A percentile compares a stretch with the other conserved stretches of the same genome.
Conservation (phyloP, 1,140 invertebrate genomes). For the Babylonia areolata region DNA sequence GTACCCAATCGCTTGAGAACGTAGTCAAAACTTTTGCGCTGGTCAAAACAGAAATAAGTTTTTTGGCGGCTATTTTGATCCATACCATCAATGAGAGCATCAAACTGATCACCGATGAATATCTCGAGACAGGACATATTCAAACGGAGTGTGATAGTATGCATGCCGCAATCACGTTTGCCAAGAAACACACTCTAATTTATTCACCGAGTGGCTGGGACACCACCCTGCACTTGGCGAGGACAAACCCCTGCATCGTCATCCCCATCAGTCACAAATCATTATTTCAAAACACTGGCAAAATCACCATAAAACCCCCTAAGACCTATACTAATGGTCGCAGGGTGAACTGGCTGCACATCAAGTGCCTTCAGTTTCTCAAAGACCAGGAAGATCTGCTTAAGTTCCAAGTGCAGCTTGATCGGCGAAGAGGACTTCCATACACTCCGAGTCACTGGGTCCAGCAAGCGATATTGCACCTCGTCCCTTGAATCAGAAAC, state of each 20-base stretch:
- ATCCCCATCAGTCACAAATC: neutral
- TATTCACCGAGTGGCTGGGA: neutral
- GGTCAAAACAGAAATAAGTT: conserved; percentile 50
- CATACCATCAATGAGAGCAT: neutral
- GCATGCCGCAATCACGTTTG: conserved; percentile 1
- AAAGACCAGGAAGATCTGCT: neutral
- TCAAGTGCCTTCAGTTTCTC: neutral
- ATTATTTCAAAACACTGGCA: neutral
- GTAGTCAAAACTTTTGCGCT: conserved; percentile 45
- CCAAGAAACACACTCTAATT: neutral
- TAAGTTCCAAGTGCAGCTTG: neutral
- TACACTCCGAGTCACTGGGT: too few species aligned
- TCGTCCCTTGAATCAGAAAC: too few species aligned
- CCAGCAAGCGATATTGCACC: too few species aligned
- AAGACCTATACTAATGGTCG: neutral
- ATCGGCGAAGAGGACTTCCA: neutral
- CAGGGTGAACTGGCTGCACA: neutral
- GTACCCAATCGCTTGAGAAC: conserved; percentile 18
- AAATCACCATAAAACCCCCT: neutral
- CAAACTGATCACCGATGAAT: conserved; percentile 53
- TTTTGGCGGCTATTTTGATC: neutral
- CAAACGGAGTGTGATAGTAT: conserved; percentile 12
- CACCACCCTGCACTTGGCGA: neutral
- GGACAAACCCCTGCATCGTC: neutral
- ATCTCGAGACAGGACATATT: conserved; percentile 49